Conservation (phyloP, 1,140 invertebrate species). For the Panagrolaimus sp. region DNA sequence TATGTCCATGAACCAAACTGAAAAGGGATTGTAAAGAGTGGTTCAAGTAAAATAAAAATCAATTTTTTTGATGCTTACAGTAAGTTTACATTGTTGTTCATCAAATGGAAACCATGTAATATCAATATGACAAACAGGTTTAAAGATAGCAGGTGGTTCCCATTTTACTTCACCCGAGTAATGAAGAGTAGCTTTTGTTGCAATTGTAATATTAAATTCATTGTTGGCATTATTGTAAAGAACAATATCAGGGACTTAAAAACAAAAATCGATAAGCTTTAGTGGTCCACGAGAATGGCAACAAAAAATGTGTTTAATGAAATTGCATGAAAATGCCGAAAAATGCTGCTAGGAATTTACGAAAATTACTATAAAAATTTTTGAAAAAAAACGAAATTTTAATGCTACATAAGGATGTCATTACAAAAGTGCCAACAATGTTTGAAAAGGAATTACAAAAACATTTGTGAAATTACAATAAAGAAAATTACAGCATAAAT, state of each 20-base stretch:
- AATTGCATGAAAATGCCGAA: too few species aligned
- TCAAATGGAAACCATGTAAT: constrained; percentile 78
- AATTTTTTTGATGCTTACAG: constrained; percentile 24
- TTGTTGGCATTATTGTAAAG: constrained; percentile 59
- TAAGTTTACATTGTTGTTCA: constrained; percentile 85
- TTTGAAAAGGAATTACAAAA: too few species aligned
- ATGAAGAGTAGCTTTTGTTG: constrained; percentile 65
- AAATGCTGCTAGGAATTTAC: too few species aligned
- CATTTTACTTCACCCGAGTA: constrained; percentile 82
- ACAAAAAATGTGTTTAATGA: too few species aligned
- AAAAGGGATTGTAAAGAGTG: not conserved
- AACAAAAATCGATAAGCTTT: constrained; percentile 63
- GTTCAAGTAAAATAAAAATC: not conserved
- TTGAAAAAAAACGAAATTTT: too few species aligned
- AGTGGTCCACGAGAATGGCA: constrained; percentile 65
- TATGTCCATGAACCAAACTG: constrained; percentile 97
- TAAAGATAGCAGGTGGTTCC: constrained; percentile 96
- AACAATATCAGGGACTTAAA: constrained; percentile 76
- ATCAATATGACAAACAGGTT: constrained; percentile 86
- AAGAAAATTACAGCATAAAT: too few species aligned
- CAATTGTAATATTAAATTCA: constrained; percentile 62
- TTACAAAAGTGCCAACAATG: too few species aligned
- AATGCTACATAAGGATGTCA: too few species aligned
- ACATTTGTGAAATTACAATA: too few species aligned
- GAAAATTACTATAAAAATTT: too few species aligned